Base-by-base conservation (phyloP, 2,888 invertebrate species). In the Rhingia campestris region DNA sequence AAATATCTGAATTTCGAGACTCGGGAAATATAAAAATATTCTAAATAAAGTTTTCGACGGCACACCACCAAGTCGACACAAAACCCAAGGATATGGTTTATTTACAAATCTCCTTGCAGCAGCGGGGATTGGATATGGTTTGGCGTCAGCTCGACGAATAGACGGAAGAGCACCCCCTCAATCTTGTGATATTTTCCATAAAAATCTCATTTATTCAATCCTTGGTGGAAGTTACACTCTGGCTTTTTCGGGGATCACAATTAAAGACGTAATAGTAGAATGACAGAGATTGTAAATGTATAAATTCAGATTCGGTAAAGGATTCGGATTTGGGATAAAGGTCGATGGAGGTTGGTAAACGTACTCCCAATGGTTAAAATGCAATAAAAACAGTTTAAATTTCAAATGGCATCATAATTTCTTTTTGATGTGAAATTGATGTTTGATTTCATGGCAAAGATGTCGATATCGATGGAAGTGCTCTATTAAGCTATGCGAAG, bases 201-300 rank as follows among this genome's bases (percentile, higher is more conserved):
- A 86, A 81, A 86, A 81, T 79, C 59, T 37, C 81, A 81, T 86
- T 74, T 86, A 86, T 79, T 74, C 81, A 61, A 74, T 86, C 49
- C 39, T 49, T 39, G 35, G 66, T 70, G 58, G 43, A 54, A 47
- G 77, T 64, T 49, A 54, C 32, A 61, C 53, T 54, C 61, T 63
- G 30, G 47, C 39, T 54, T 33, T 61, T 54, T 54, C n/a, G 39
- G 49, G 70, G 69, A 63, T 77, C 70, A 70, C 69, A 70, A 45
- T 51, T 64, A 45, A 70, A 56, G 77, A 76, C 61, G 61, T 76
- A 35, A 30, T 35, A 6, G 43, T 49, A n/a, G 30, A 49, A 10
- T 49, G 30, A 49, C 30, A 30, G 10, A 49, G 49, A 22, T 7
- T 32, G 32, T 41, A 22, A 4, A 22, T 22, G 30, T 1, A n/a